Evolutionary conservation across 2,888 invertebrate genomes (phyloP).

Genomic region (Mythimna lalbum): DNA sequence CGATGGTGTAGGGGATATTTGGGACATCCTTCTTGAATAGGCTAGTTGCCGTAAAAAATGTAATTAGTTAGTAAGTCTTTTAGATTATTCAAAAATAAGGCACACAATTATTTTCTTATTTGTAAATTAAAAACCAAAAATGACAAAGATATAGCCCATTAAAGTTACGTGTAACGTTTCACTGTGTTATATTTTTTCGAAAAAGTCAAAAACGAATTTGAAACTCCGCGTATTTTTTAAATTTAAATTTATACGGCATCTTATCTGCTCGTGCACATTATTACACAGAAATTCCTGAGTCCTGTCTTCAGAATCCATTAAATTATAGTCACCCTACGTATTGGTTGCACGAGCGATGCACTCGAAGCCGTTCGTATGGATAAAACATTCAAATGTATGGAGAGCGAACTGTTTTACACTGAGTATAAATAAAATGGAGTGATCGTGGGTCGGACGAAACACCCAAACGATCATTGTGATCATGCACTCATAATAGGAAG

Average conservation of each 20-base stretch:
- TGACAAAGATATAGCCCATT: too few species aligned
- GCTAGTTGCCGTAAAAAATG: too few species aligned
- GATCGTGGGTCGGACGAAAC: not conserved
- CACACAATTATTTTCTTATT: too few species aligned
- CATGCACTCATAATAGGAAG: not conserved
- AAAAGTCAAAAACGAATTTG: too few species aligned
- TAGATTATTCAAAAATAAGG: too few species aligned
- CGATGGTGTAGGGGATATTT: conserved; percentile 18
- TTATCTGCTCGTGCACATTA: not conserved
- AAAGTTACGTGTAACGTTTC: too few species aligned
- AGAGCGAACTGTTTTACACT: conserved; percentile 9
- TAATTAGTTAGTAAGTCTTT: too few species aligned
- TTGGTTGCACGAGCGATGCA: conserved; percentile 49
- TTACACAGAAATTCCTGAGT: not conserved
- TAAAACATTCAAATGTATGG: conserved; percentile 60
- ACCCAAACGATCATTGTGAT: not conserved
- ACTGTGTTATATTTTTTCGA: too few species aligned
- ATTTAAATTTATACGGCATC: not conserved
- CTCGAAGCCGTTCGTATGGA: conserved; percentile 40
- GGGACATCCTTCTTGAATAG: not conserved
- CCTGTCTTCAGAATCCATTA: not conserved
- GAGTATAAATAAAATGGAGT: conserved; percentile 35
- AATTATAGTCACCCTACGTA: conserved; percentile 28
- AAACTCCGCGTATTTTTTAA: too few species aligned
- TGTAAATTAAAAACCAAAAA: too few species aligned